Percentiles rank a stretch among this genome's conserved stretches.
These are phyloP conservation scores for Sebastes taczanowskii DNA, from an alignment of 2,797 vertebrate genomes.

Conservation along the genomic window DNA sequence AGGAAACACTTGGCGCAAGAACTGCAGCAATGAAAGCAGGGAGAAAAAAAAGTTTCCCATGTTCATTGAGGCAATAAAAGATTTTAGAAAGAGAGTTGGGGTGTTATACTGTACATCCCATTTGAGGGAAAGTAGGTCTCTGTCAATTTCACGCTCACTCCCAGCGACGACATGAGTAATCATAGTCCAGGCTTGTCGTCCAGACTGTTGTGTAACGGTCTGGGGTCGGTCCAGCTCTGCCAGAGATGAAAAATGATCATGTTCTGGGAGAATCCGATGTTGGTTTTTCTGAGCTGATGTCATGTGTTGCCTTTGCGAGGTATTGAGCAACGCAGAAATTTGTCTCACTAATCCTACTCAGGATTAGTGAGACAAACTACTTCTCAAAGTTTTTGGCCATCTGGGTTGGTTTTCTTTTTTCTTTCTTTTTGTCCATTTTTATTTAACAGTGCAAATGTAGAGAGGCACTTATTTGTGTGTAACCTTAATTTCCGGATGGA, in stretches of 20 bases:
- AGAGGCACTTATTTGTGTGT: not conserved
- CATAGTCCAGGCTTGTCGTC: constrained; percentile 17
- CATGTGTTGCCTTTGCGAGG: constrained; percentile 23
- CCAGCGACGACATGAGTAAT: constrained; percentile 45
- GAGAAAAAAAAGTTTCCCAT: not conserved
- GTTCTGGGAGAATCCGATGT: constrained; percentile 9
- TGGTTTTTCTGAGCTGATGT: constrained; percentile 22
- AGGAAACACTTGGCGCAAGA: constrained; percentile 16
- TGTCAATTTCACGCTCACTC: constrained; percentile 37
- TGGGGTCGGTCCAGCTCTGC: constrained; percentile 44
- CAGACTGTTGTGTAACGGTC: constrained; percentile 47
- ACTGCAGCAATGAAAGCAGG: constrained; percentile 18
- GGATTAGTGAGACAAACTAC: too few species aligned
- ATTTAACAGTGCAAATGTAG: not conserved
- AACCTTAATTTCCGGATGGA: not conserved
- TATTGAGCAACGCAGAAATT: constrained; percentile 2
- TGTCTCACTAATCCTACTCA: not conserved
- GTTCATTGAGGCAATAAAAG: constrained; percentile 33
- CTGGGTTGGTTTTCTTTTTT: not conserved
- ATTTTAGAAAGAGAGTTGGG: constrained; percentile 1
- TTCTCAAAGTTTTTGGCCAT: not conserved
- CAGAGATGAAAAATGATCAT: constrained; percentile 38
- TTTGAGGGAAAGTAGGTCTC: constrained; percentile 51
- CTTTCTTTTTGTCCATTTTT: not conserved
- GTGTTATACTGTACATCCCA: constrained; percentile 12